These are phyloP conservation scores for Drosophila hawaiiensis DNA, from an alignment of 2,888 invertebrate genomes.

Conservation along the genomic window DNA sequence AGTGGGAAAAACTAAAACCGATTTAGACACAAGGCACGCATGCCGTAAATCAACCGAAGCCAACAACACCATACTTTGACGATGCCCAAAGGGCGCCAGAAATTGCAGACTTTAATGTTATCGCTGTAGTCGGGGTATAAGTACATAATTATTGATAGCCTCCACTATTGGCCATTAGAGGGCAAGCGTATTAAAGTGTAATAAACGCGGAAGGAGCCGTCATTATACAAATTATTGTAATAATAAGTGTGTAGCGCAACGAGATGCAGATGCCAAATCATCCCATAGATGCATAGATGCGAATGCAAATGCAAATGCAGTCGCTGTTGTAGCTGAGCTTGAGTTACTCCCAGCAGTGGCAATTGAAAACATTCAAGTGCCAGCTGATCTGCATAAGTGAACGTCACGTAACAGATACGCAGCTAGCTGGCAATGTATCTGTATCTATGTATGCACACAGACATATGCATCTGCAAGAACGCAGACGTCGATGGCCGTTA, in stretches of 20 bases:
- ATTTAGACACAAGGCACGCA: constrained; percentile 51
- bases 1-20: constrained; percentile 38
- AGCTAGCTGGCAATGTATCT: constrained; percentile 28
- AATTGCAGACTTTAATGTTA: constrained; percentile 13
- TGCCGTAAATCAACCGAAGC: constrained; percentile 50
- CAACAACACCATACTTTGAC: constrained; percentile 23
- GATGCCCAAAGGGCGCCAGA: constrained; percentile 30
- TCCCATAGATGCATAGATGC: constrained; percentile 47
- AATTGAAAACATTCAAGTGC: constrained; percentile 79
- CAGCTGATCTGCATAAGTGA: constrained; percentile 66
- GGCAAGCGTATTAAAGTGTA: constrained; percentile 63
- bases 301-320: constrained; percentile 22
- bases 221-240: constrained; percentile 49
- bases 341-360: constrained; percentile 45
- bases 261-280: constrained; percentile 23
- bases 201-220: constrained; percentile 58
- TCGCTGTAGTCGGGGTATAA: constrained; percentile 18
- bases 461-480: constrained; percentile 47
- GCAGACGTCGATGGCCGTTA: constrained; percentile 51
- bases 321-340: constrained; percentile 16
- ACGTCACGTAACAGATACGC: constrained; percentile 59
- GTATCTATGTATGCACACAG: constrained; percentile 20
- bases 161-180: constrained; percentile 51
- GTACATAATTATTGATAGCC: constrained; percentile 68
- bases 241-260: constrained; percentile 21